Evolutionary conservation across 1,140 invertebrate species (phyloP).

Genomic region (Orchesella cincta): DNA sequence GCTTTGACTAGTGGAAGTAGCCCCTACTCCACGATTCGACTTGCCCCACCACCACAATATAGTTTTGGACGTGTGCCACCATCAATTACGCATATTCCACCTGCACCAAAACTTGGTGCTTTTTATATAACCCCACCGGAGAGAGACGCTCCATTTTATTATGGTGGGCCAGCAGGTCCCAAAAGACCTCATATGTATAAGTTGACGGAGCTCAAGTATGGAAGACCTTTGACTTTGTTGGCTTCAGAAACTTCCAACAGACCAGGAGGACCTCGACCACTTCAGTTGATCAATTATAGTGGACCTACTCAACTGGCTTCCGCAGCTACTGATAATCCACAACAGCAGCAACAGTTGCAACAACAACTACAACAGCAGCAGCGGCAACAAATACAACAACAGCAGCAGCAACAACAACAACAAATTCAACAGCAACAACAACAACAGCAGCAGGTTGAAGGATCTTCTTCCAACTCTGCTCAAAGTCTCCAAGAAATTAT

Average conservation of each 20-base stretch:
- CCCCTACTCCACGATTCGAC: background rate
- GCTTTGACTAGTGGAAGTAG: background rate
- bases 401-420: background rate
- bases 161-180: background rate
- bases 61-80: background rate
- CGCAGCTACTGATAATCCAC: too few species aligned
- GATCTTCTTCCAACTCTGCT: background rate
- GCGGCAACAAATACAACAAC: too few species aligned
- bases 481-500: constrained; percentile 33
- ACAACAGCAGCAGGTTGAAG: background rate
- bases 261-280: background rate
- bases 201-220: background rate
- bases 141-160: background rate
- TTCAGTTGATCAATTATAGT: too few species aligned
- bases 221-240: background rate
- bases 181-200: background rate
- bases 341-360: background rate
- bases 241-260: background rate
- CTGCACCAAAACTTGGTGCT: background rate
- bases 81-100: background rate
- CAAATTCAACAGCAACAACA: background rate
- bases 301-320: too few species aligned
- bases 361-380: background rate
- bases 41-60: background rate
- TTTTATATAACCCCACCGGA: constrained; percentile 16